phyloP scores from a whole-genome alignment of 2,797 vertebrate genomes.

The Parambassis ranga region DNA sequence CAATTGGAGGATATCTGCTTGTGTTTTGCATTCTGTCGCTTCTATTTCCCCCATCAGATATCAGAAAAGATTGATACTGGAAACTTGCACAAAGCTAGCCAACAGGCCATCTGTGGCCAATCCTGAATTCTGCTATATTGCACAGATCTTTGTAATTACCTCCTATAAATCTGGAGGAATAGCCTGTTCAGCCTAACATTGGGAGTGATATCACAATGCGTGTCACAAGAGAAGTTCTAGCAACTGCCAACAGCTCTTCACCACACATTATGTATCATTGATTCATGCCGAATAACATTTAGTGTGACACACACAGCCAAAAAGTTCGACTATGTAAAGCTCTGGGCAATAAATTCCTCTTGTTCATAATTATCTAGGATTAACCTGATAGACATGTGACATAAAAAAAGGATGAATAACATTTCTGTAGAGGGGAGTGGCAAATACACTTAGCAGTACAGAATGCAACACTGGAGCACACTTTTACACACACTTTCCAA shows the following conservation, averaged over 20 bases:
- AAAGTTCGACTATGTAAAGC: too few species aligned
- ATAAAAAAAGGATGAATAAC: too few species aligned
- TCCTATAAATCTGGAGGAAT: not conserved
- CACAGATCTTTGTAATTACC: not conserved
- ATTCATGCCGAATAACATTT: not conserved
- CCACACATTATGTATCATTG: not conserved
- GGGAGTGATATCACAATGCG: not conserved
- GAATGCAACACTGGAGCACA: too few species aligned
- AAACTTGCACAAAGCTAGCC: not conserved
- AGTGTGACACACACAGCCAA: too few species aligned
- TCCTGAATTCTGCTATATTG: not conserved
- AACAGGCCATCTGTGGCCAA: slow-evolving; percentile 3
- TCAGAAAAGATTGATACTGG: not conserved
- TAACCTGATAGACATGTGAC: slow-evolving; percentile 22
- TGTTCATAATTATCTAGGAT: not conserved
- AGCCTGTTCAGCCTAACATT: not conserved
- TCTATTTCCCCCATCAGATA: slow-evolving; percentile 1
- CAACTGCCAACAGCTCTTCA: not conserved
- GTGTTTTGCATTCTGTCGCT: not conserved
- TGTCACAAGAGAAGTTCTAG: not conserved
- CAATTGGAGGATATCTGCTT: slow-evolving; percentile 44
- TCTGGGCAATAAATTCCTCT: not conserved
- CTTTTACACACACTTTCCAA: too few species aligned
- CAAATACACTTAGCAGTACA: too few species aligned
- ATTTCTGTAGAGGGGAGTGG: too few species aligned